Base-by-base conservation (phyloP, 2,797 vertebrate species). In the Nannoperca obscura region DNA sequence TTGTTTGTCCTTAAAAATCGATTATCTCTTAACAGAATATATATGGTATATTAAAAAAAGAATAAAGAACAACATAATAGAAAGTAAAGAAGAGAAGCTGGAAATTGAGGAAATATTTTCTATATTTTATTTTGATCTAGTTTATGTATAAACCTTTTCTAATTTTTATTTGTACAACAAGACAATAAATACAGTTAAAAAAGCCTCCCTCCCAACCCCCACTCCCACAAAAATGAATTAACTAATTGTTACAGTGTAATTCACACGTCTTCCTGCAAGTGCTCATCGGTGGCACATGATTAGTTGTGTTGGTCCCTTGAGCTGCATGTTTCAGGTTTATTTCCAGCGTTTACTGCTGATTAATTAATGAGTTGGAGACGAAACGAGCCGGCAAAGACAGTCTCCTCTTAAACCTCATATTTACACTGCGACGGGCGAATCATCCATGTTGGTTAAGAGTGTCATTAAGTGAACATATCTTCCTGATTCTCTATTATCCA, bases 291-390 rank as follows among this genome's bases (percentile, higher is more conserved):
- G 69, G 80, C 49, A 78, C 64, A n/a, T 13, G 22, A 69, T 34
- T 24, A 14, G 38, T 7, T 7, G 24, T 1, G 10, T 22, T 14
- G 47, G 42, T 50, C 19, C 13, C 63, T 54, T 38, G 32, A 74
- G 53, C 59, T 40, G 34, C 24, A 11, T 7, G 30, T 49, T 74
- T 82, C 11, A 0, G 1, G 6, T 71, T 65, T 38, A 44, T 49
- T 24, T 74, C 53, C 55, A 64, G 60, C 50, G 47, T 79, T 82
- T 50, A 7, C 63, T 11, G 52, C 61, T 57, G 77, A 81, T 82
- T 71, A 73, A 70, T 61, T 59, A 70, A n/a, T 4, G 63, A 71
- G 34, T 36, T 49, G 52, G 47, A 47, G 36, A 38, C 1, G 20
- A 58, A 42, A 74, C 20, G 0, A 1, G 27, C 52, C 46, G 36